Conservation (phyloP, 2,797 vertebrate genomes). For the Pyrocephalus nanus region DNA sequence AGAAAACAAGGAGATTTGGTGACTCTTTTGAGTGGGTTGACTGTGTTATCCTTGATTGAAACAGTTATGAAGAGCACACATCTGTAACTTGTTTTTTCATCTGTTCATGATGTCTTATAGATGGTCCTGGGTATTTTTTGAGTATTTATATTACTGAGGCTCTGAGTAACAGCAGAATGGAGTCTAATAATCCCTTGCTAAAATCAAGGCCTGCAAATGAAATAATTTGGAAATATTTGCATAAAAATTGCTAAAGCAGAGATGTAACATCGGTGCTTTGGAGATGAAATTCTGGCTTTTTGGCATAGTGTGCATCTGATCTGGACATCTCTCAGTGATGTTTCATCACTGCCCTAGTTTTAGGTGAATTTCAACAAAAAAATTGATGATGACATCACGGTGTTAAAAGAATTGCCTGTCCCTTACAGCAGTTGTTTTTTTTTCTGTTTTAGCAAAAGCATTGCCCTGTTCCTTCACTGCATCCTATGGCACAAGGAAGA, state of each 20-base stretch:
- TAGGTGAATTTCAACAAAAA: background rate
- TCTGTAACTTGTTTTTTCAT: background rate
- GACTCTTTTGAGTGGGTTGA: background rate
- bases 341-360: background rate
- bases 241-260: background rate
- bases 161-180: background rate
- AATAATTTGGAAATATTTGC: background rate
- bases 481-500: fast-evolving
- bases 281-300: background rate
- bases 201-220: background rate
- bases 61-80: background rate
- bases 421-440: background rate
- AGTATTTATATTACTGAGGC: background rate
- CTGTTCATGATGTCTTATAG: background rate
- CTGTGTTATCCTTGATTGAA: background rate
- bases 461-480: background rate
- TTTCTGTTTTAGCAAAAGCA: background rate
- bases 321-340: background rate
- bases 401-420: background rate
- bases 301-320: background rate
- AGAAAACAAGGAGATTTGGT: background rate
- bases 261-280: fast-evolving
- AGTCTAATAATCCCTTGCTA: background rate
- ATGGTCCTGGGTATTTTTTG: background rate
- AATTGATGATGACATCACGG: background rate